Evolutionary conservation across 2,888 invertebrate genomes (phyloP).

Genomic region (Synergus japonicus): DNA sequence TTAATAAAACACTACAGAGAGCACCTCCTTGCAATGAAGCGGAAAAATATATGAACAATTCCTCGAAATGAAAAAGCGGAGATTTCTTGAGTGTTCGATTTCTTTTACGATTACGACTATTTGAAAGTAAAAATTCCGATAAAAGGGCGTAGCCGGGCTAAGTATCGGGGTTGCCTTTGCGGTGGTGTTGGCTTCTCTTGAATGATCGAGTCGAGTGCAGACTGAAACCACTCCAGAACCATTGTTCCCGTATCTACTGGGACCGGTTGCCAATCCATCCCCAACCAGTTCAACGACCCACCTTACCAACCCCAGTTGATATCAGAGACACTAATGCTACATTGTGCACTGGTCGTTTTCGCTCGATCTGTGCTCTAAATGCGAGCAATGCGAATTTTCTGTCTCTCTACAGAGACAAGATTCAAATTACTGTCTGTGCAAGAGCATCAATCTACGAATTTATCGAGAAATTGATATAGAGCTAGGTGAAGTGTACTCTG

Average conservation of each 20-base stretch:
- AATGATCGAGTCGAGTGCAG: slow-evolving; percentile 44
- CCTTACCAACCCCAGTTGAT: neutral
- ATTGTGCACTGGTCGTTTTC: slow-evolving; percentile 9
- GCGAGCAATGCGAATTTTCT: slow-evolving; percentile 18
- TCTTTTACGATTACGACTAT: neutral
- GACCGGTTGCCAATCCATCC: slow-evolving; percentile 53
- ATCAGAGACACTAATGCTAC: slow-evolving; percentile 31
- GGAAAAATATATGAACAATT: neutral
- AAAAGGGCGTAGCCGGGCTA: slow-evolving; percentile 18
- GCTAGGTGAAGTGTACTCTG: no score
- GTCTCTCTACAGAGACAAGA: neutral
- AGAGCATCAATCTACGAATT: neutral
- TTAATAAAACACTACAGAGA: neutral
- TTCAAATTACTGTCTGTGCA: neutral
- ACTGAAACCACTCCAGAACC: slow-evolving; percentile 51
- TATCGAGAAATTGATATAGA: no score
- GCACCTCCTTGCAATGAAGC: neutral
- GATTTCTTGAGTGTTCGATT: neutral
- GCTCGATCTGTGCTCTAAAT: slow-evolving; percentile 1
- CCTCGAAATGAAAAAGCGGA: neutral
- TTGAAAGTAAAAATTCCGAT: slow-evolving; percentile 4
- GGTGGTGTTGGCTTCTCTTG: slow-evolving; percentile 42
- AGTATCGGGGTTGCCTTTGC: slow-evolving; percentile 17
- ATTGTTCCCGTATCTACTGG: slow-evolving; percentile 57
- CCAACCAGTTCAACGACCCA: slow-evolving; percentile 39